These are phyloP conservation scores for Leucopsar rothschildi DNA, from an alignment of 2,113 vertebrate species.

Conservation along the genomic window DNA sequence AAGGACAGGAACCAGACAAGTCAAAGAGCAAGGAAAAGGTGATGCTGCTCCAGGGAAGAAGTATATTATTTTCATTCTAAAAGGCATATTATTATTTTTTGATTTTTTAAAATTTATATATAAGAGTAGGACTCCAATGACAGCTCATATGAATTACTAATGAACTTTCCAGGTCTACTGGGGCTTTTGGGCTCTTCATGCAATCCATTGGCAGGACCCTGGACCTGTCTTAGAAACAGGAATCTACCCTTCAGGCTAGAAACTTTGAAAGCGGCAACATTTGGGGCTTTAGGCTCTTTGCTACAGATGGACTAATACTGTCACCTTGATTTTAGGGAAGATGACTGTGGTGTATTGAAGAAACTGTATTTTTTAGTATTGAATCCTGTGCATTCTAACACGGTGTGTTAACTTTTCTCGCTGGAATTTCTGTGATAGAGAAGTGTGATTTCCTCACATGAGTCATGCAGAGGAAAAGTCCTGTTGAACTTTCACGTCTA, in stretches of 20 bases:
- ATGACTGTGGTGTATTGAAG: not conserved
- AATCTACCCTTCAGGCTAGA: not conserved
- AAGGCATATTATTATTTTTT: not conserved
- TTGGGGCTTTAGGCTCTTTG: not conserved
- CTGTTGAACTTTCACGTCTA: not conserved
- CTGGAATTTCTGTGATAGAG: not conserved
- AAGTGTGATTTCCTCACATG: not conserved
- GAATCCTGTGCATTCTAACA: not conserved
- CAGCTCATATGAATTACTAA: not conserved
- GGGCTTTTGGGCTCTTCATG: not conserved
- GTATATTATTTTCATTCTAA: not conserved
- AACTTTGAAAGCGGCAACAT: not conserved
- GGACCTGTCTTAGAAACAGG: not conserved
- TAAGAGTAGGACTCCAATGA: not conserved
- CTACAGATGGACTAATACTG: not conserved
- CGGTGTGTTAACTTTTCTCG: not conserved
- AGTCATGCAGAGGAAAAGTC: not conserved
- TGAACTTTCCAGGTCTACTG: not conserved
- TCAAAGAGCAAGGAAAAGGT: not conserved
- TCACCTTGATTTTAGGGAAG: not conserved
- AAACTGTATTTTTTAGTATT: not conserved
- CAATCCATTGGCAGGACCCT: not conserved
- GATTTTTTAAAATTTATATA: not conserved
- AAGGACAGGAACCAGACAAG: not conserved
- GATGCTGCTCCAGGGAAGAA: not conserved